Evolutionary conservation across 1,140 invertebrate genomes (phyloP), one percentile per base, ranked within the genome.

Genomic region (Nixonia krombeini): DNA sequence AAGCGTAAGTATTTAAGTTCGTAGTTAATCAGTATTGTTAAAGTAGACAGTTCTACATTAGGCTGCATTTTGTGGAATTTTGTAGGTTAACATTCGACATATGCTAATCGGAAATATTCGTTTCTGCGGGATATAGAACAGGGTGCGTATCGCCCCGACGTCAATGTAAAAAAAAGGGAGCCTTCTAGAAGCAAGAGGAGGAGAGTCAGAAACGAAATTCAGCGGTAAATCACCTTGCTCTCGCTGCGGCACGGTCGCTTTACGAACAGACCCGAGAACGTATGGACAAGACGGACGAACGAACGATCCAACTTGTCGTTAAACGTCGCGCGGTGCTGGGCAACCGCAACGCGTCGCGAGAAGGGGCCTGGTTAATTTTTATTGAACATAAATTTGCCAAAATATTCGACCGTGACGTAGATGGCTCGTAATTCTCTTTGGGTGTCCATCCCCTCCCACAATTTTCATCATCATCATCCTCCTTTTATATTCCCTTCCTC

Each of bases 351-450:
- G 61, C 53, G 40, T 61, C 68, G 65, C 65, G 53, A 52, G 25
- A 67, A 52, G 63, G 72, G 72, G 72, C 64, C 73, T 76, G 74
- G 68, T 79, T 76, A 79, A 79, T 79, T 79, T 77, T 79, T 79
- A 79, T 77, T 77, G 68, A 50, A 46, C 75, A 79, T 79, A 79
- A 79, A 79, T 79, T 79, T 76, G 70, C 72, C 72, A 73, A 79
- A 79, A 77, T 77, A 77, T 79, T 79, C 72, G 70, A 50, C 61
- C 49, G 13, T 53, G 76, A 79, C 74, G 69, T 73, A 55, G 67
- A 76, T 75, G 73, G 76, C 52, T 72, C 61, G 68, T 79, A 74
- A 74, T 72, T 76, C 64, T 73, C 49, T 72, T 57, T 62, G 41
- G 56, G 61, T 62, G 65, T 65, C 53, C 65, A 58, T 58, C 66